Conservation (phyloP, 2,113 vertebrate genomes). For the Mesembrinibis cayennensis region DNA sequence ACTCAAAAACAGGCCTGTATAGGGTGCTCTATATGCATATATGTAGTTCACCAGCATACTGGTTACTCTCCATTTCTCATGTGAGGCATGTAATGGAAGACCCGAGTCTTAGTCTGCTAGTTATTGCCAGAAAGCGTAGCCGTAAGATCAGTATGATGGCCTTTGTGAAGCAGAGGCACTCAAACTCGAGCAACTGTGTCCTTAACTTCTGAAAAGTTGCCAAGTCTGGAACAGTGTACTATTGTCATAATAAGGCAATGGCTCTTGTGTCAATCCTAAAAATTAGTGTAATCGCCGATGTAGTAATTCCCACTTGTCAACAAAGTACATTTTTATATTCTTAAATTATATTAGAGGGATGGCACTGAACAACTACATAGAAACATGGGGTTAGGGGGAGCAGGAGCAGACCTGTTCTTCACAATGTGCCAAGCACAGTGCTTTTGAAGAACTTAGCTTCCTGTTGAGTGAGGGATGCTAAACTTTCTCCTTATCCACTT, state of each 20-base stretch:
- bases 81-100: neutral
- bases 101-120: no score
- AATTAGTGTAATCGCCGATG: neutral
- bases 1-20: accelerated
- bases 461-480: neutral
- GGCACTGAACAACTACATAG: neutral
- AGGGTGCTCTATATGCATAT: neutral
- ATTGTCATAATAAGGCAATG: neutral
- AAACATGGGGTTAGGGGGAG: neutral
- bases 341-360: neutral
- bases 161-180: neutral
- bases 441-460: neutral
- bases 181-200: accelerated
- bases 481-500: neutral
- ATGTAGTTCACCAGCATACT: neutral
- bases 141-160: neutral
- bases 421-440: no score
- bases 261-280: neutral
- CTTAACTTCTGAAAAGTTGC: neutral
- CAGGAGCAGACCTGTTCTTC: neutral
- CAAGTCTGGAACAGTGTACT: no score
- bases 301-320: neutral
- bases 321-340: neutral
- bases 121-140: neutral
- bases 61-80: neutral